These are phyloP conservation scores for Sprattus sprattus DNA, from an alignment of 2,113 vertebrate species.

Conservation along the genomic window DNA sequence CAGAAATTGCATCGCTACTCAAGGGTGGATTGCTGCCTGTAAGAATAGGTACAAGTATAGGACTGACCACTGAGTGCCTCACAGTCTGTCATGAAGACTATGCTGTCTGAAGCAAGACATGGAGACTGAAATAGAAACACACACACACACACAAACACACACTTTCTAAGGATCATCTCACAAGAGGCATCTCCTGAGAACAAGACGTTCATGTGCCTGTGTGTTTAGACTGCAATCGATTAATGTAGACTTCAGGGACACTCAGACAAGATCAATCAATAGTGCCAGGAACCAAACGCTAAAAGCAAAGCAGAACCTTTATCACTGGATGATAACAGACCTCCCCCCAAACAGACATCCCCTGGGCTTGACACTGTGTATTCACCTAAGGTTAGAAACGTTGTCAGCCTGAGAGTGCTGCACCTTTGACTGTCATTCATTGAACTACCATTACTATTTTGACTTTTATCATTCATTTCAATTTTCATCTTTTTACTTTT, in stretches of 20 bases:
- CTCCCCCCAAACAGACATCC: background rate
- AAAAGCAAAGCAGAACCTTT: conserved; percentile 47
- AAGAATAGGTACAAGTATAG: background rate
- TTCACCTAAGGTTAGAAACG: background rate
- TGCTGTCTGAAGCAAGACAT: background rate
- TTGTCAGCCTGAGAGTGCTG: background rate
- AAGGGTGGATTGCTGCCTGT: background rate
- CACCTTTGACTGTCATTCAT: background rate
- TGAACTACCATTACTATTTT: background rate
- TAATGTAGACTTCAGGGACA: conserved; percentile 58
- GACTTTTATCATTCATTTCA: background rate
- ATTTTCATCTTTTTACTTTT: background rate
- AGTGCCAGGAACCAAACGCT: conserved; percentile 46
- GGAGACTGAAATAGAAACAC: background rate
- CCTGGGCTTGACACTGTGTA: background rate
- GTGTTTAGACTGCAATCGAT: conserved; percentile 57
- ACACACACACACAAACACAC: conserved; percentile 8
- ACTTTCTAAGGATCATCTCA: conserved; percentile 47
- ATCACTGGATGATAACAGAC: conserved; percentile 17
- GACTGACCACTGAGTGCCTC: background rate
- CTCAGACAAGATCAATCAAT: conserved; percentile 58
- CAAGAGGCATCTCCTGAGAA: conserved; percentile 50
- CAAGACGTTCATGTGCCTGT: conserved; percentile 53
- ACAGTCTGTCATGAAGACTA: background rate
- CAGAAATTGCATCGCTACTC: background rate